Conservation (phyloP, 1,140 invertebrate genomes). For the Trachymyrmex cornetzi region DNA sequence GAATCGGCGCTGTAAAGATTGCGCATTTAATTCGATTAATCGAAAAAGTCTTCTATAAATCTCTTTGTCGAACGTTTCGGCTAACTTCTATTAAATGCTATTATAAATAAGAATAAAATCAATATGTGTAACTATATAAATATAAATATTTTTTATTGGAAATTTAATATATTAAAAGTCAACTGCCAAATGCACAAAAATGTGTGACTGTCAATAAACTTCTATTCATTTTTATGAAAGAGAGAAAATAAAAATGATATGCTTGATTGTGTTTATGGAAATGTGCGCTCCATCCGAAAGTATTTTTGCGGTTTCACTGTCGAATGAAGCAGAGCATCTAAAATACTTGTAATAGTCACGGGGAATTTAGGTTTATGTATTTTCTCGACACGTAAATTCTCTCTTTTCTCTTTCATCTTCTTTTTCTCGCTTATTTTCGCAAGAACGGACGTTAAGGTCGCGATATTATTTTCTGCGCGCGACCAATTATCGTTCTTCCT, state of each 20-base stretch:
- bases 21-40: no score
- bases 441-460: neutral
- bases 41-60: no score
- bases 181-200: neutral
- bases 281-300: conserved; percentile 34
- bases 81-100: no score
- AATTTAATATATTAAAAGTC: neutral
- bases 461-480: conserved; percentile 45
- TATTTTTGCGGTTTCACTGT: conserved; percentile 27
- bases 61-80: no score
- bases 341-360: neutral
- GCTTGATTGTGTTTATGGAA: conserved; percentile 59
- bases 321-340: conserved; percentile 44
- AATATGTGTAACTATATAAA: neutral
- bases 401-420: neutral
- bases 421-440: neutral
- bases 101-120: neutral
- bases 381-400: conserved; percentile 4
- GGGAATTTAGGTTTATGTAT: conserved; percentile 26
- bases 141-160: neutral
- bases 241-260: conserved; percentile 62
- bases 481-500: conserved; percentile 19
- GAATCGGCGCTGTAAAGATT: no score
- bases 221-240: conserved; percentile 13
- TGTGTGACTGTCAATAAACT: conserved; percentile 47